A percentile compares a stretch with the other conserved stretches of the same genome.
Conservation (phyloP, 2,797 vertebrate genomes). For the Sebastes trivittatus region DNA sequence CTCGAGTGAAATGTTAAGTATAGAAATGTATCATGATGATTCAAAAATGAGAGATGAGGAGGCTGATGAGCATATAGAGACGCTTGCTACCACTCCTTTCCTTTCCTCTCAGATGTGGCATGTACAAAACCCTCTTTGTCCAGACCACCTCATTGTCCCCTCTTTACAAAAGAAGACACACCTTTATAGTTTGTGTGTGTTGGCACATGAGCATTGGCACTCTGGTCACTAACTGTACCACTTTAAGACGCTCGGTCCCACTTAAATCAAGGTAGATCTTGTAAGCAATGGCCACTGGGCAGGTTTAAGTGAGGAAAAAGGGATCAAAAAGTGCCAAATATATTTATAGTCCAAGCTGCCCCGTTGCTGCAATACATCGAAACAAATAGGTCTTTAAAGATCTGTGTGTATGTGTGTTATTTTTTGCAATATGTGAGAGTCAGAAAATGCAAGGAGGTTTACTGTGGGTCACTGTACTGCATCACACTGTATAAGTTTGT, state of each 20-base stretch:
- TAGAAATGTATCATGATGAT: conserved; percentile 47
- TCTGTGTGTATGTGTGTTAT: conserved; percentile 20
- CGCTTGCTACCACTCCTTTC: conserved; percentile 66
- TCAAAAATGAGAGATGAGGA: conserved; percentile 36
- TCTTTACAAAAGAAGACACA: conserved; percentile 49
- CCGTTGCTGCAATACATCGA: conserved; percentile 45
- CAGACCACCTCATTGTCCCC: conserved; percentile 16
- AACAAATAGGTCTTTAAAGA: conserved; percentile 33
- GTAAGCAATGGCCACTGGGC: conserved; percentile 43
- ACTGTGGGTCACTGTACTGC: conserved; percentile 44
- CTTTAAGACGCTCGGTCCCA: conserved; percentile 41
- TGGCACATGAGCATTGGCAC: conserved; percentile 61
- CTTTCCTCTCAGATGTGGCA: conserved; percentile 15
- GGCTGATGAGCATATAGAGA: conserved; percentile 42
- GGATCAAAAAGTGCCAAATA: conserved; percentile 57
- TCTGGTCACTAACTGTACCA: conserved; percentile 42
- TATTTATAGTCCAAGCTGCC: conserved; percentile 67
- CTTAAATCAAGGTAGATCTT: conserved; percentile 56
- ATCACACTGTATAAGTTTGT: conserved; percentile 62
- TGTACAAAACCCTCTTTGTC: conserved; percentile 41
- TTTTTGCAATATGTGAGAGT: conserved; percentile 36
- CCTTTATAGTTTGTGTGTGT: conserved; percentile 32
- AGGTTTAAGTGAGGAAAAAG: conserved; percentile 27
- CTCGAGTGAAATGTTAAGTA: conserved; percentile 39
- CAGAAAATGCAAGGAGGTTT: conserved; percentile 34